Evolutionary conservation across 2,113 vertebrate species (phyloP).

Genomic region (Vireo altiloquus): DNA sequence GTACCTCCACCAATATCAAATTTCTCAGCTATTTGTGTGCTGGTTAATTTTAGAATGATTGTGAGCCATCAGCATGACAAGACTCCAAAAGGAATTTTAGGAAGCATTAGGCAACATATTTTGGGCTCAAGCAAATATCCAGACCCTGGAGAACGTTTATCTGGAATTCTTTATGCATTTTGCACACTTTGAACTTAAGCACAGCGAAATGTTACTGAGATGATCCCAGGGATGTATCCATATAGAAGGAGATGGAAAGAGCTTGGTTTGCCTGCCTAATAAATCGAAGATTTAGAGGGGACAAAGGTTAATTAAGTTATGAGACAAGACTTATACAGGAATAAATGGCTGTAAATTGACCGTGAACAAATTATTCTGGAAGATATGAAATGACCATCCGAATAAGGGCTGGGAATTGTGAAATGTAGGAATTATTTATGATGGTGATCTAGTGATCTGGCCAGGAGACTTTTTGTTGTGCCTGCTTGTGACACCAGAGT

Average conservation of each 20-base stretch:
- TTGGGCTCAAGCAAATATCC: background rate
- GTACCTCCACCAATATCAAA: rapidly evolving
- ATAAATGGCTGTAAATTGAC: background rate
- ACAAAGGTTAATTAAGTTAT: background rate
- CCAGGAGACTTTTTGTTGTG: background rate
- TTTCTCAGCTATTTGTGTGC: background rate
- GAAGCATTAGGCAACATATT: background rate
- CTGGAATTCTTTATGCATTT: background rate
- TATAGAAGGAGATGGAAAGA: background rate
- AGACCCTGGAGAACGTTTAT: background rate
- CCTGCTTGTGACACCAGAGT: background rate
- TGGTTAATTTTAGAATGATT: background rate
- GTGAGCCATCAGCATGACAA: background rate
- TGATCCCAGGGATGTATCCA: background rate
- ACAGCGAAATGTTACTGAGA: background rate
- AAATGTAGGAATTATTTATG: background rate
- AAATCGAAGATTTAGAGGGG: background rate
- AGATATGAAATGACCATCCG: background rate
- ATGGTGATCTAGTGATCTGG: rapidly evolving
- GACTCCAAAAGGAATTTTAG: background rate
- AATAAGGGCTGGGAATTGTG: background rate
- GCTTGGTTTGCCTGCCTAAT: background rate
- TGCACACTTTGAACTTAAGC: background rate
- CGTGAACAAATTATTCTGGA: background rate
- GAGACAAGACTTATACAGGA: background rate